These are phyloP conservation scores for Papilio protenor DNA, from an alignment of 2,888 invertebrate species.

Conservation along the genomic window DNA sequence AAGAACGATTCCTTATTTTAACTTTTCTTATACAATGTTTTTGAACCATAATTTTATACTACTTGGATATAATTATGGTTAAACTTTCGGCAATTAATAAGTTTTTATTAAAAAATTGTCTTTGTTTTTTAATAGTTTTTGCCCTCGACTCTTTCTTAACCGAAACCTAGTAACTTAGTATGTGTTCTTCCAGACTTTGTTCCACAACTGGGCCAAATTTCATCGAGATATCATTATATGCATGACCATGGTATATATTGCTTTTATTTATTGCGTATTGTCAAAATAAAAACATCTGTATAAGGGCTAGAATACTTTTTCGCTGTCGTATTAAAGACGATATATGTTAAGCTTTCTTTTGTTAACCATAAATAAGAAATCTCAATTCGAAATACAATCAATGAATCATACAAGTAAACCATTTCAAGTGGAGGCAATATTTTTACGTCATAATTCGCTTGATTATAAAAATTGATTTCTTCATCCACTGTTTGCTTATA, in stretches of 20 bases:
- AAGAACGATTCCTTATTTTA: neutral
- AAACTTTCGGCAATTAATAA: neutral
- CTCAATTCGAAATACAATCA: conserved; percentile 42
- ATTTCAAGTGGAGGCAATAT: conserved; percentile 19
- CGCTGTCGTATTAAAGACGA: conserved; percentile 53
- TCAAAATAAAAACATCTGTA: conserved; percentile 44
- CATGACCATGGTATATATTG: neutral
- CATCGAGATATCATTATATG: too few species aligned
- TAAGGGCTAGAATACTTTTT: conserved; percentile 50
- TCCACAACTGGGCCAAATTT: too few species aligned
- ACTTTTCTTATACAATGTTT: neutral
- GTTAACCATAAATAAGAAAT: conserved; percentile 51
- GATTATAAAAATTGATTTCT: neutral
- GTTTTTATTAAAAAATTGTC: neutral
- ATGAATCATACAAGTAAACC: conserved; percentile 42
- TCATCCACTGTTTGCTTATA: neutral
- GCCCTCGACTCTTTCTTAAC: too few species aligned
- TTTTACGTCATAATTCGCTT: neutral
- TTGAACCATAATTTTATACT: neutral
- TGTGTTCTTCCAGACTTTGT: too few species aligned
- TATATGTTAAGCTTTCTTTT: conserved; percentile 50
- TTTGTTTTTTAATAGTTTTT: neutral
- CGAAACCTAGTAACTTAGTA: too few species aligned
- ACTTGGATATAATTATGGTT: conserved; percentile 1
- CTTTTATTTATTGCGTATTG: neutral